These are phyloP conservation scores for Clavelina lepadiformis DNA, from an alignment of 23 tunicate genomes.

Conservation along the genomic window DNA sequence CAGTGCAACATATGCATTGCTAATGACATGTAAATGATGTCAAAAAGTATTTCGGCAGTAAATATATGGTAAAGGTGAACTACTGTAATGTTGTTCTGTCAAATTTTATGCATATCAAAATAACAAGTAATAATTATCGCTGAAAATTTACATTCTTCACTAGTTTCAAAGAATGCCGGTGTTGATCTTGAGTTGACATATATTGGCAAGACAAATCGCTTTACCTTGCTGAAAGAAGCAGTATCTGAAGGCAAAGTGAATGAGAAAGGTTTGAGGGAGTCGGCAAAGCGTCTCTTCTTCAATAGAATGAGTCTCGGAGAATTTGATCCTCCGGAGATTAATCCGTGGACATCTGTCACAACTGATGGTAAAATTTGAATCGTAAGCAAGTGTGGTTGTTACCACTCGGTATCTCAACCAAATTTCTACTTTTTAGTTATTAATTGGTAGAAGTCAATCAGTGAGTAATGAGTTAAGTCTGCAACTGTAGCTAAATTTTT, in stretches of 20 bases:
- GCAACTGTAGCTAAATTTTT: not conserved
- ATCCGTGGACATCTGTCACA: constrained; percentile 49
- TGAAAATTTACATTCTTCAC: not conserved
- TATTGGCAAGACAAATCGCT: constrained; percentile 40
- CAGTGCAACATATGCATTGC: too few species aligned
- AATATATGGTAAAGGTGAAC: too few species aligned
- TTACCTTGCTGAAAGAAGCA: constrained; percentile 34
- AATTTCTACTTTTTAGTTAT: not conserved
- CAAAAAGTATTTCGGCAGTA: too few species aligned
- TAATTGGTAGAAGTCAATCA: not conserved
- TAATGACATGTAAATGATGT: too few species aligned
- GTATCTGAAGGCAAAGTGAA: constrained; percentile 27
- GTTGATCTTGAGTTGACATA: constrained; percentile 66
- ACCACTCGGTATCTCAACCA: too few species aligned
- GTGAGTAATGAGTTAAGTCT: not conserved
- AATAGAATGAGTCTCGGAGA: constrained; percentile 73
- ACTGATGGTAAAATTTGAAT: constrained; percentile 35
- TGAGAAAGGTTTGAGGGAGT: constrained; percentile 30
- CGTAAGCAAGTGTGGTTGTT: too few species aligned
- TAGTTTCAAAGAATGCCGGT: constrained; percentile 65
- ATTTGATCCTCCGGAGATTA: constrained; percentile 63
- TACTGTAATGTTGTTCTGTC: too few species aligned
- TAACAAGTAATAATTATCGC: not conserved
- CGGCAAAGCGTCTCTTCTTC: constrained; percentile 57
- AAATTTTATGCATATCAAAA: not conserved